These are phyloP conservation scores for Ammodytes marinus DNA, from an alignment of 2,113 vertebrate species.

Conservation along the genomic window DNA sequence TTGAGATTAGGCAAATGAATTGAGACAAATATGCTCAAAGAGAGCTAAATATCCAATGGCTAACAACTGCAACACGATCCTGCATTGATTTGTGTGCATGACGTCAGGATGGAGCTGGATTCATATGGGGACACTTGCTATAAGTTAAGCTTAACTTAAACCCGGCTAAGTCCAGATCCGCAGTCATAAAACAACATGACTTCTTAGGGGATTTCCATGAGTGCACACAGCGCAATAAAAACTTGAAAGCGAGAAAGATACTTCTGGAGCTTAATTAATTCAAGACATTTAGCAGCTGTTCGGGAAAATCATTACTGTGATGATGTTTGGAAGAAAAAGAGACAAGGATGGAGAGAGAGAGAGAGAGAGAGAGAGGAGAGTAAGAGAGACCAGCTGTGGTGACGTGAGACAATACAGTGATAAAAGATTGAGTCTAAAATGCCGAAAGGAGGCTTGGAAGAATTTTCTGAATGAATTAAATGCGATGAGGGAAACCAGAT, in stretches of 20 bases:
- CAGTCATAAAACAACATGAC: not conserved
- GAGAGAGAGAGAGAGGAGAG: not conserved
- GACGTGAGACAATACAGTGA: slow-evolving; percentile 4
- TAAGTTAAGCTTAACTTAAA: not conserved
- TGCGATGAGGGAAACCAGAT: not conserved
- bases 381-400: slow-evolving; percentile 37
- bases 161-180: not conserved
- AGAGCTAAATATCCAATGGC: not conserved
- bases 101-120: not conserved
- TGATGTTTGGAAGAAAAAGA: slow-evolving; percentile 18
- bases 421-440: slow-evolving; percentile 19
- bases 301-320: slow-evolving; percentile 21
- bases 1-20: not conserved
- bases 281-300: slow-evolving; percentile 32
- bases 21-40: not conserved
- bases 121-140: not conserved
- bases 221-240: not conserved
- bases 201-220: not conserved
- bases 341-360: not conserved
- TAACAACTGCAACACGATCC: not conserved
- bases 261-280: slow-evolving; percentile 33
- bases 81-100: not conserved
- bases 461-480: not conserved
- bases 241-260: not conserved
- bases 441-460: not conserved